Conservation (phyloP, 2,113 vertebrate species). For the Garra rufa region DNA sequence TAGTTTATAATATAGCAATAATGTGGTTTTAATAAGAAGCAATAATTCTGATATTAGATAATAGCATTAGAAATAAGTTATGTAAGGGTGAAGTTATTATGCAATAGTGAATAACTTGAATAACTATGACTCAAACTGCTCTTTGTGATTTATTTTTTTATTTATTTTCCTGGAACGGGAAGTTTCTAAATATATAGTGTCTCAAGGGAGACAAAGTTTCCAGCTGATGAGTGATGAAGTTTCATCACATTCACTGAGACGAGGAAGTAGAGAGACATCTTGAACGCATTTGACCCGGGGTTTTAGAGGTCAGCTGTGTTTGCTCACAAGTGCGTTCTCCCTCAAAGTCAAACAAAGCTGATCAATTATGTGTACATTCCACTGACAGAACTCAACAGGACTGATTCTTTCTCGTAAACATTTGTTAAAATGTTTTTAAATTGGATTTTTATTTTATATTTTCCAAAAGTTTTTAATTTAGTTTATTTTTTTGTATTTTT, state of each 20-base stretch:
- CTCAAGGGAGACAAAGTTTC: slow-evolving; percentile 30
- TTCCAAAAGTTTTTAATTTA: too few relatives aligned
- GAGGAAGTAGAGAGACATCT: background rate
- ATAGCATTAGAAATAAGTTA: background rate
- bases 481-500: too few relatives aligned
- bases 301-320: background rate
- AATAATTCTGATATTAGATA: background rate
- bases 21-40: background rate
- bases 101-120: background rate
- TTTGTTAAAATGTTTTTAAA: too few relatives aligned
- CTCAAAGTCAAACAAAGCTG: slow-evolving; percentile 32
- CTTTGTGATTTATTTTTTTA: background rate
- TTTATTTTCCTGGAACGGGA: background rate
- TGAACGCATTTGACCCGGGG: slow-evolving; percentile 5
- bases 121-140: background rate
- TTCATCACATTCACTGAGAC: background rate
- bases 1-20: background rate
- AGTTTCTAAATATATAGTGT: slow-evolving; percentile 27
- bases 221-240: slow-evolving; percentile 45
- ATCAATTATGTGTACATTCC: slow-evolving; percentile 52
- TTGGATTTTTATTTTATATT: too few relatives aligned
- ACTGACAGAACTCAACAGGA: slow-evolving; percentile 31
- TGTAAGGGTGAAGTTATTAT: background rate
- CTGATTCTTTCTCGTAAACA: background rate
- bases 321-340: slow-evolving; percentile 5